phyloP scores from a whole-genome alignment of 2,888 invertebrate species.

The Sarcophaga variegata region DNA sequence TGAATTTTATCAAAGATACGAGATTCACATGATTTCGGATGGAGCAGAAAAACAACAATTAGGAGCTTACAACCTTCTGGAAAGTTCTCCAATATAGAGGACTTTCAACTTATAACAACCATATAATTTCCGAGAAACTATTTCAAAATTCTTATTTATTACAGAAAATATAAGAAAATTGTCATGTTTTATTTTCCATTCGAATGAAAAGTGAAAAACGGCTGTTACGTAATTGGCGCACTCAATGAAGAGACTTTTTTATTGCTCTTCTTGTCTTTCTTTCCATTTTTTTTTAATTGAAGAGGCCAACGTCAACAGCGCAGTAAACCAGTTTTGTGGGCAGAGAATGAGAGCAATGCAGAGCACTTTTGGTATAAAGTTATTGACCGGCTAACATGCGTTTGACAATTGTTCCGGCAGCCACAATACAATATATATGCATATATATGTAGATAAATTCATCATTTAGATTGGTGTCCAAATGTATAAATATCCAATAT shows the following conservation, averaged over 20 bases:
- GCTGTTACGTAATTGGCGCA: slow-evolving; percentile 66
- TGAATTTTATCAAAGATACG: slow-evolving; percentile 32
- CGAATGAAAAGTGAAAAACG: slow-evolving; percentile 37
- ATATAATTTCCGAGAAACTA: not conserved
- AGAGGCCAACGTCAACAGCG: slow-evolving; percentile 21
- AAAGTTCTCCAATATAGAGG: not conserved
- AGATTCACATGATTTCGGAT: slow-evolving; percentile 52
- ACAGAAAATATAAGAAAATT: slow-evolving; percentile 6
- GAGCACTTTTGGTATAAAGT: slow-evolving; percentile 32
- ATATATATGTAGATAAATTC: not conserved
- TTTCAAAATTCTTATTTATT: not conserved
- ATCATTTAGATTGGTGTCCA: not conserved
- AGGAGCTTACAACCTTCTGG: not conserved
- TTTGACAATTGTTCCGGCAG: slow-evolving; percentile 46
- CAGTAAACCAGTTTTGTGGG: not conserved
- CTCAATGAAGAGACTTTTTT: slow-evolving; percentile 19
- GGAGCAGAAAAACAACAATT: not conserved
- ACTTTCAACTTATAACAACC: no score
- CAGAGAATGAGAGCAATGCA: slow-evolving; percentile 11
- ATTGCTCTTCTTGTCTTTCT: not conserved
- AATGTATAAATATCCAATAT: not conserved
- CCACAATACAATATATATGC: not conserved
- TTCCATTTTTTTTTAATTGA: slow-evolving; percentile 28
- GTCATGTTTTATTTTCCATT: slow-evolving; percentile 10
- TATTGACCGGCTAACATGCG: slow-evolving; percentile 64